These are phyloP conservation scores for Idris sp. DNA, from an alignment of 1,140 invertebrate species.

Conservation along the genomic window DNA sequence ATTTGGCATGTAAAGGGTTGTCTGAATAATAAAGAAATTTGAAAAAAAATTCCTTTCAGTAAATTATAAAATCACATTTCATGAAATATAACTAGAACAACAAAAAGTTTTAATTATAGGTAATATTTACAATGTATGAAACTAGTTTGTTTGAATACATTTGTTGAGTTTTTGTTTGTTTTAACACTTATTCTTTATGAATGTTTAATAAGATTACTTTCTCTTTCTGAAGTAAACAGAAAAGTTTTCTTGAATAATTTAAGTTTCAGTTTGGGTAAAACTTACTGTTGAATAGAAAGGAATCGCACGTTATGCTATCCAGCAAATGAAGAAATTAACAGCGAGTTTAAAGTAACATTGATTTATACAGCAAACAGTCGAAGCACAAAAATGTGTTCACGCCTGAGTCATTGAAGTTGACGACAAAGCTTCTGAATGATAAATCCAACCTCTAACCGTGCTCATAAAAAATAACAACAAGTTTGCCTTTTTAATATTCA, in stretches of 20 bases:
- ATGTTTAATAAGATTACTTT: conserved; percentile 32
- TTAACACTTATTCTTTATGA: conserved; percentile 27
- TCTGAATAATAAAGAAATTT: no score
- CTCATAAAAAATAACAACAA: no score
- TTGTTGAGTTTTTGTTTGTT: background rate
- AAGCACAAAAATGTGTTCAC: no score
- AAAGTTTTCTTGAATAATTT: conserved; percentile 14
- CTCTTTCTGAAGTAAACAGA: conserved; percentile 10
- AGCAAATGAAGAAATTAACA: background rate
- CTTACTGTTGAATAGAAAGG: conserved; percentile 4
- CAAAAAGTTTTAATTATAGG: background rate
- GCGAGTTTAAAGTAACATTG: no score
- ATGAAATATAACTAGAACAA: background rate
- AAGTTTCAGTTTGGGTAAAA: conserved; percentile 15
- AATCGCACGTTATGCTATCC: background rate
- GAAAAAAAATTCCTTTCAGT: no score
- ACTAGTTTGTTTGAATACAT: background rate
- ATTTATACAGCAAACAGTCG: no score
- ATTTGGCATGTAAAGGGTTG: no score
- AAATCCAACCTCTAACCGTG: no score
- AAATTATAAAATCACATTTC: conserved; percentile 3
- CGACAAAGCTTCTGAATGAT: no score
- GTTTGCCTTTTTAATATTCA: conserved; percentile 7
- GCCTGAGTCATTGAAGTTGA: no score
- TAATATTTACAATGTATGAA: conserved; percentile 5